Conservation (phyloP, 1,140 invertebrate species). For the Drosophila subpulchrella region DNA sequence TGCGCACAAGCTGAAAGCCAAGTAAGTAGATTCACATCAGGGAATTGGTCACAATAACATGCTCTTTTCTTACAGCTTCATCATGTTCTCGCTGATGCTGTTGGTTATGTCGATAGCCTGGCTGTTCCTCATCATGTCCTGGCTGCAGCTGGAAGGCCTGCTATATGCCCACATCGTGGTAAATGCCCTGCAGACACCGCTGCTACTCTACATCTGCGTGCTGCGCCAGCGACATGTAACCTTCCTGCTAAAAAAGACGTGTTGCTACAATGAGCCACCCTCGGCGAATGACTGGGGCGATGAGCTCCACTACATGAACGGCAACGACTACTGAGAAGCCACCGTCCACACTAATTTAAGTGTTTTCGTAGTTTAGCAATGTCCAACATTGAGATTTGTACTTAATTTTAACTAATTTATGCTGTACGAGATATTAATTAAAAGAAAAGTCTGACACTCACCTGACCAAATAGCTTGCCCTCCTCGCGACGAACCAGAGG, state of each 20-base stretch:
- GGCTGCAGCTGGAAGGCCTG: conserved; percentile 89
- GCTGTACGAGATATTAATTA: conserved; percentile 35
- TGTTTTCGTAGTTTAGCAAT: conserved; percentile 75
- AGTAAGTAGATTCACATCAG: conserved; percentile 84
- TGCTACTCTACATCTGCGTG: conserved; percentile 91
- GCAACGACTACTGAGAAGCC: conserved; percentile 86
- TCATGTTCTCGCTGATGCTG: conserved; percentile 91
- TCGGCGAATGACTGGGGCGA: conserved; percentile 92
- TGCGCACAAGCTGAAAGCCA: conserved; percentile 93
- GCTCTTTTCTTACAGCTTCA: conserved; percentile 87
- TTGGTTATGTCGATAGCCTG: conserved; percentile 90
- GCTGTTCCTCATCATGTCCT: conserved; percentile 90
- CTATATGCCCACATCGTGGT: conserved; percentile 90
- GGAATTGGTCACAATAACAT: neutral
- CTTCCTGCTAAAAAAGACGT: conserved; percentile 91
- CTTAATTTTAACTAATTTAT: conserved; percentile 75
- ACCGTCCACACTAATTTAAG: conserved; percentile 49
- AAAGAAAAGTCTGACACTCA: conserved; percentile 85
- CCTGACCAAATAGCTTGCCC: conserved; percentile 96
- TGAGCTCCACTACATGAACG: conserved; percentile 93
- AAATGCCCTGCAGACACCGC: conserved; percentile 89
- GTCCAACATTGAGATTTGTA: conserved; percentile 78
- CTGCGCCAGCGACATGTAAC: conserved; percentile 91
- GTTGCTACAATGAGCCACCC: conserved; percentile 89
- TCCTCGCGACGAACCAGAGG: conserved; percentile 90